phyloP scores from a whole-genome alignment of 2,888 invertebrate species.

The Nephrotoma flavescens region DNA sequence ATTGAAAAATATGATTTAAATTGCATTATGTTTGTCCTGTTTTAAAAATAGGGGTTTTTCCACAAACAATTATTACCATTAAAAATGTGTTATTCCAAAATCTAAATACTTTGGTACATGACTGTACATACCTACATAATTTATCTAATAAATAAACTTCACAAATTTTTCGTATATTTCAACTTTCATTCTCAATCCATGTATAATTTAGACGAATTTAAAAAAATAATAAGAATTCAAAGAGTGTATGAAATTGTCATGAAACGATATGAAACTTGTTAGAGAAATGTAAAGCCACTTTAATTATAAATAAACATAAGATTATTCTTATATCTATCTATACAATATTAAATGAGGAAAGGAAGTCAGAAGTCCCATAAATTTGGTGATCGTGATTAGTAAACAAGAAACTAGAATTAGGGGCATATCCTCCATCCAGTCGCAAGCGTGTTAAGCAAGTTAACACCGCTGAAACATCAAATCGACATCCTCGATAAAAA shows the following conservation, averaged over 20 bases:
- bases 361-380: background rate
- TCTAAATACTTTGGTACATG: too few species aligned
- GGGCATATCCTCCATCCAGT: too few species aligned
- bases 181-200: background rate
- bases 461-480: too few species aligned
- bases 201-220: background rate
- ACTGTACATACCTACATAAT: background rate
- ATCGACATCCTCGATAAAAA: too few species aligned
- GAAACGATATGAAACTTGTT: background rate
- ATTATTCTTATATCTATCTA: background rate
- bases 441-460: too few species aligned
- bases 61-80: too few species aligned
- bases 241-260: background rate
- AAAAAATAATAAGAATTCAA: background rate
- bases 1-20: too few species aligned
- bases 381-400: background rate
- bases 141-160: background rate
- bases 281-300: background rate
- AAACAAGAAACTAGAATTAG: background rate
- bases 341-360: background rate
- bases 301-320: background rate
- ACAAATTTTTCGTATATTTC: background rate
- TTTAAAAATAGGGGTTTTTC: too few species aligned
- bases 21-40: too few species aligned
- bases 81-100: too few species aligned